A percentile compares a stretch with the other conserved stretches of the same genome.
These are phyloP conservation scores for Tupiocoris notatus DNA, from an alignment of 2,888 invertebrate genomes.

Conservation along the genomic window DNA sequence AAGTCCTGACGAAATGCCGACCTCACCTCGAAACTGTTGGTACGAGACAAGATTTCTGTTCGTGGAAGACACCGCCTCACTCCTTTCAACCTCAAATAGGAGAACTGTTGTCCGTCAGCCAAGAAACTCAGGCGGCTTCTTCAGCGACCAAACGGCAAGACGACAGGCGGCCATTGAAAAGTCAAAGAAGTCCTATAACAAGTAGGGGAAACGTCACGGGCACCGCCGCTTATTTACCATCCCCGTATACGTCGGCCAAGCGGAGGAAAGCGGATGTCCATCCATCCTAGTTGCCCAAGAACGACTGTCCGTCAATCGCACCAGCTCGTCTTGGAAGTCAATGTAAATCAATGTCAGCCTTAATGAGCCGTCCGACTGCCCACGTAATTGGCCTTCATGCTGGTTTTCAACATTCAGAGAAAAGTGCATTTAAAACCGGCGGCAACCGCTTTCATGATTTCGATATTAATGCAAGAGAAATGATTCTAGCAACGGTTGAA, in stretches of 20 bases:
- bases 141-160: constrained; percentile 13
- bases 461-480: too few species aligned
- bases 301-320: constrained; percentile 38
- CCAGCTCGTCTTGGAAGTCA: constrained; percentile 22
- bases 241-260: constrained; percentile 31
- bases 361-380: constrained; percentile 37
- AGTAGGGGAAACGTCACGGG: constrained; percentile 30
- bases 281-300: constrained; percentile 24
- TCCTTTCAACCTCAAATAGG: constrained; percentile 29
- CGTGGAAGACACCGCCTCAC: neutral
- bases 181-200: constrained; percentile 36
- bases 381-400: constrained; percentile 39
- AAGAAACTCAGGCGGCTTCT: neutral
- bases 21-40: neutral
- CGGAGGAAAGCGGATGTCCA: constrained; percentile 37
- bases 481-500: too few species aligned
- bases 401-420: constrained; percentile 18
- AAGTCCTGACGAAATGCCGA: neutral
- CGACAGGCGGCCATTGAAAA: constrained; percentile 33
- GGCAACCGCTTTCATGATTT: too few species aligned
- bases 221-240: constrained; percentile 33
- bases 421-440: constrained; percentile 12
- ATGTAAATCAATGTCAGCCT: constrained; percentile 42
- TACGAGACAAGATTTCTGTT: neutral
- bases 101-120: constrained; percentile 23